These are phyloP conservation scores for Rhorus exstirpatorius DNA, from an alignment of 2,888 invertebrate genomes.

Conservation along the genomic window DNA sequence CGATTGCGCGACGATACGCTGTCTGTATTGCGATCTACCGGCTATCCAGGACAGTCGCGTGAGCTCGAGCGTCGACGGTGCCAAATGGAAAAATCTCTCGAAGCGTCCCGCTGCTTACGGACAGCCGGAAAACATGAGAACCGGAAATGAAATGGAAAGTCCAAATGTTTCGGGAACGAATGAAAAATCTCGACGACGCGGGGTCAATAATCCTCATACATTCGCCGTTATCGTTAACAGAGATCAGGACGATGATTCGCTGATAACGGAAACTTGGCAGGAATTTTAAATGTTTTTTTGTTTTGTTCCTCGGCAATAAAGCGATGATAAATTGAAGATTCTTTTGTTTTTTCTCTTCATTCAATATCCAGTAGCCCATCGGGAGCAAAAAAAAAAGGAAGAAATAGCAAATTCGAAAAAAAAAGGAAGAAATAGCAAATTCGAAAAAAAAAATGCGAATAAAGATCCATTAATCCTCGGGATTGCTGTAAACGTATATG, in stretches of 20 bases:
- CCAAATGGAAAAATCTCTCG: constrained; percentile 64
- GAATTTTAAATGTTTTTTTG: constrained; percentile 61
- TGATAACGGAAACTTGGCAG: constrained; percentile 69
- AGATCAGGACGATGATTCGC: constrained; percentile 61
- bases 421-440: neutral
- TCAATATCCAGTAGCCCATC: no score
- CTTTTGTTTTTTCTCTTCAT: no score
- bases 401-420: neutral
- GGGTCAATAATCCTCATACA: constrained; percentile 54
- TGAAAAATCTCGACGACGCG: constrained; percentile 52
- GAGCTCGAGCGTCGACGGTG: constrained; percentile 18
- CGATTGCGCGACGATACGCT: constrained; percentile 76
- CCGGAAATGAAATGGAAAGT: neutral
- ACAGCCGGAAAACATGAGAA: constrained; percentile 24
- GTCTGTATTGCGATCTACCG: constrained; percentile 82
- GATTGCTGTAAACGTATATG: constrained; percentile 90
- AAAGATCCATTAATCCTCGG: constrained; percentile 72
- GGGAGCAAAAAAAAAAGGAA: no score
- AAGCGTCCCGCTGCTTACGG: constrained; percentile 35
- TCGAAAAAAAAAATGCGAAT: no score
- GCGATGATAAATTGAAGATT: no score
- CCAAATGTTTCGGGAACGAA: neutral
- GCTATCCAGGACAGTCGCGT: constrained; percentile 76
- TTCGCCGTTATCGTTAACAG: constrained; percentile 68
- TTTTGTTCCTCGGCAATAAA: no score